These are phyloP conservation scores for Coenonympha arcania DNA, from an alignment of 2,888 invertebrate species.

Conservation along the genomic window DNA sequence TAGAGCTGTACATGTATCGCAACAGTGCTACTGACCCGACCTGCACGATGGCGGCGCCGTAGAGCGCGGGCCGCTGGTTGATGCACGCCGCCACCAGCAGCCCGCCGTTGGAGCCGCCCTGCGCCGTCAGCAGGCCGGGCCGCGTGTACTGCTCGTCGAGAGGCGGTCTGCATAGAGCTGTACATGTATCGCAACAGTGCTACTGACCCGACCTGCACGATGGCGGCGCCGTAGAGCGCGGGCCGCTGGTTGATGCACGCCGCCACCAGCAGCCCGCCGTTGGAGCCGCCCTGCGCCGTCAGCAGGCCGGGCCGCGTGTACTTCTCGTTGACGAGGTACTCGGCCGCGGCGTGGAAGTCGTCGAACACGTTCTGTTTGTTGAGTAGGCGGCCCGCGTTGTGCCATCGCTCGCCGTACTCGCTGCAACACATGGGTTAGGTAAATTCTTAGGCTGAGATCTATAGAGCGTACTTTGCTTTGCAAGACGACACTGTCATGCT, in stretches of 20 bases:
- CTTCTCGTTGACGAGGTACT: constrained; percentile 86
- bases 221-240: constrained; percentile 92
- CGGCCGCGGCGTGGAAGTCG: constrained; percentile 94
- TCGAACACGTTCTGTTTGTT: constrained; percentile 98
- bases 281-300: constrained; percentile 95
- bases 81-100: neutral
- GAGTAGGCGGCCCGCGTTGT: constrained; percentile 89
- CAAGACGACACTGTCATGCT: too few relatives aligned
- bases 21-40: neutral
- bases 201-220: constrained; percentile 94
- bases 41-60: neutral
- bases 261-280: constrained; percentile 96
- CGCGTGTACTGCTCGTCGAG: neutral
- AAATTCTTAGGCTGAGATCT: too few relatives aligned
- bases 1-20: neutral
- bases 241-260: constrained; percentile 97
- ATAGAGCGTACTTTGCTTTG: too few relatives aligned
- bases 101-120: neutral
- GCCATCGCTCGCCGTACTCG: constrained; percentile 98
- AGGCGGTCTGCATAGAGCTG: neutral
- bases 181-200: neutral
- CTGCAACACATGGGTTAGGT: constrained; percentile 64
- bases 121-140: constrained; percentile 33
- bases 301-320: constrained; percentile 84
- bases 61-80: neutral